Base-by-base conservation (phyloP, 2,113 vertebrate genomes). In the Cephalopholis sonnerati region DNA sequence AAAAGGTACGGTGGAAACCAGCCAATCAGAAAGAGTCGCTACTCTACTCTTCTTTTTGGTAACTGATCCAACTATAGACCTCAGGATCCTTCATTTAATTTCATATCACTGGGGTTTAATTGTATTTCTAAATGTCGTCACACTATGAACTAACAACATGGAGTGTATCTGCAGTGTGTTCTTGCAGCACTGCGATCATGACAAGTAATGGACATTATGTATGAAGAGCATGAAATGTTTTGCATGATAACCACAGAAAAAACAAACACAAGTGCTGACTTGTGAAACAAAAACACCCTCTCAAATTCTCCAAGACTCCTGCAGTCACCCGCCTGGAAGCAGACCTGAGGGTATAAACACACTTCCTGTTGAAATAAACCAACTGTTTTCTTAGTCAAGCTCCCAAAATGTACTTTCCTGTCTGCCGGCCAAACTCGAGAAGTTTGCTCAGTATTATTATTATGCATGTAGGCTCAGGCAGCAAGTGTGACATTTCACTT, bases 1-100 rank as follows among this genome's bases (percentile, higher is more conserved):
- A 95, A 79, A 95, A 94, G 78, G 93, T 93, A 94, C 9, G 94
- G 90, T 93, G 88, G 90, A 92, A 90, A 94, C 92, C 91, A 91
- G 89, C 93, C 93, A 91, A 92, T 95, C 90, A 95, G 94, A 94
- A 78, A 83, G 77, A 85, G 89, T 81, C 16, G 27, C 79, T 66
- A 62, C 62, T 79, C 51, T 81, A 3, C 12, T 13, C 29, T 68
- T 84, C 6, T 46, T 3, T 54, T 29, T 73, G 7, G 51, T 72
- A 55, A 90, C 55, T 4, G 54, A 81, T 71, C 32, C 22, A 15
- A 72, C 74, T 16, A 20, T 3, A 64, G 55, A 66, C 41, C 48
- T 65, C 22, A 57, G 29, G 29, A 61, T 74, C 29, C 12, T 65
- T 27, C n/a, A 57, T 78, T 44, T 25, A 24, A n/a, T n/a, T 63